Conservation (phyloP, 2,113 vertebrate genomes). For the Capricornis sumatraensis region DNA sequence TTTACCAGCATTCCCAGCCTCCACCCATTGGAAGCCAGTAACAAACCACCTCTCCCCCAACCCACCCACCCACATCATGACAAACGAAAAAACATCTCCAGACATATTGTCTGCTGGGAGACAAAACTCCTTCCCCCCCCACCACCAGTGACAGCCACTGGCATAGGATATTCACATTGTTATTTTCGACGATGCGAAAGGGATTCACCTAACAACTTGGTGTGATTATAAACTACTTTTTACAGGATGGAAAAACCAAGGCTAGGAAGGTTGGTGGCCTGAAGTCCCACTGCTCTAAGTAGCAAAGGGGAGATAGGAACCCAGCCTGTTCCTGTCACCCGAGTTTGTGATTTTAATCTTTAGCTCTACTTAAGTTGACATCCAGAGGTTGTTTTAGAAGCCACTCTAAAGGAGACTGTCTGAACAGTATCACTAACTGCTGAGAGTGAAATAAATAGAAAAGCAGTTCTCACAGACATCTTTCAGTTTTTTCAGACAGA, state of each 20-base stretch:
- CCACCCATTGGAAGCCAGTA: neutral
- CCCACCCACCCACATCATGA: neutral
- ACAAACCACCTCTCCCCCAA: neutral
- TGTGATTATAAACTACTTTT: neutral
- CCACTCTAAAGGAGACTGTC: neutral
- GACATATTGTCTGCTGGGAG: neutral
- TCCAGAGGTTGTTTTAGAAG: neutral
- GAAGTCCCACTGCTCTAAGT: no score
- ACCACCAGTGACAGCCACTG: neutral
- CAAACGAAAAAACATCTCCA: neutral
- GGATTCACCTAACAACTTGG: neutral
- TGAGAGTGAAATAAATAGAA: neutral
- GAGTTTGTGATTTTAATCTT: neutral
- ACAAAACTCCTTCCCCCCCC: neutral
- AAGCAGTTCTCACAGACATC: neutral
- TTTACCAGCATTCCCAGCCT: neutral
- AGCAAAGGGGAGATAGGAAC: neutral
- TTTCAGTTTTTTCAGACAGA: neutral
- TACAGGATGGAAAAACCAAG: neutral
- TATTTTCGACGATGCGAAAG: neutral
- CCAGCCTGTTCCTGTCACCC: neutral
- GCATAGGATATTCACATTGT: neutral
- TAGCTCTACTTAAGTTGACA: neutral
- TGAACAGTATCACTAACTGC: neutral
- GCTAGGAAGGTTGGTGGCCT: neutral